These are phyloP conservation scores for Drosophila mayaguana DNA, from an alignment of 2,888 invertebrate species.

Conservation along the genomic window DNA sequence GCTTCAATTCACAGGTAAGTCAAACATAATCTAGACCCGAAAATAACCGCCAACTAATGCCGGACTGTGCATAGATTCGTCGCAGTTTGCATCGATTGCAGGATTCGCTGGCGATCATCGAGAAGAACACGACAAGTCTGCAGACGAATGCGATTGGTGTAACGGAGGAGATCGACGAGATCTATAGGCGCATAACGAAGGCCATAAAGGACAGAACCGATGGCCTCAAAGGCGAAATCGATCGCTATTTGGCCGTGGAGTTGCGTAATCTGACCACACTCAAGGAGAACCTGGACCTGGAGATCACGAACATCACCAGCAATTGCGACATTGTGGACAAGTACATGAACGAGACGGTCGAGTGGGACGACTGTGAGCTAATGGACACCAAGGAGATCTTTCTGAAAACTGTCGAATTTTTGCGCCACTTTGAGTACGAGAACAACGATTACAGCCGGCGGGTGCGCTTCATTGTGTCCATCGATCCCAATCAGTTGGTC, in stretches of 20 bases:
- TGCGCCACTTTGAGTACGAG: conserved; percentile 97
- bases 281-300: conserved; percentile 97
- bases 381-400: conserved; percentile 98
- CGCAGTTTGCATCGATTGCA: conserved; percentile 95
- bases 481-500: conserved; percentile 96
- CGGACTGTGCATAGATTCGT: conserved; percentile 86
- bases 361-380: conserved; percentile 96
- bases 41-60: neutral
- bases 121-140: conserved; percentile 94
- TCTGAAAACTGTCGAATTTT: conserved; percentile 97
- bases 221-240: conserved; percentile 94
- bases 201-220: conserved; percentile 96
- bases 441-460: conserved; percentile 94
- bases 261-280: conserved; percentile 93
- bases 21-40: fast-evolving
- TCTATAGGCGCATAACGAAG: conserved; percentile 93
- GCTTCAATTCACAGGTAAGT: conserved; percentile 92
- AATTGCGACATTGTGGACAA: conserved; percentile 98
- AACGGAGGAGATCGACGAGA: conserved; percentile 97
- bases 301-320: conserved; percentile 97
- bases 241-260: conserved; percentile 95
- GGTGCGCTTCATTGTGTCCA: conserved; percentile 94
- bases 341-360: conserved; percentile 94
- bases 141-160: conserved; percentile 96
- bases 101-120: conserved; percentile 93